phyloP scores from a whole-genome alignment of 2,113 vertebrate genomes.

The Willisornis vidua region DNA sequence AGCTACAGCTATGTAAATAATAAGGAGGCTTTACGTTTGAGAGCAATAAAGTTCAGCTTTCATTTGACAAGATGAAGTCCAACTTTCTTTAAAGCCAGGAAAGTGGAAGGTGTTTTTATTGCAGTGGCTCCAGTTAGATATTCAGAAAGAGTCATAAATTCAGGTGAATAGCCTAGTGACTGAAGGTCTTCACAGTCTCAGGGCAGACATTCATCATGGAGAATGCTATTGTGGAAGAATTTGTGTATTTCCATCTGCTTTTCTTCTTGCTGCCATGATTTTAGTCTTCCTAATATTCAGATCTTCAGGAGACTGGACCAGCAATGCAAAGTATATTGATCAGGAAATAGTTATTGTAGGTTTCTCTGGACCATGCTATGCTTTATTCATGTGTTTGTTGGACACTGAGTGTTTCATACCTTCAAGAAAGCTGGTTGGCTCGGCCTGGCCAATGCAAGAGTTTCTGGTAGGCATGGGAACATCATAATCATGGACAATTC shows the following conservation, averaged over 20 bases:
- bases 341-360: background rate
- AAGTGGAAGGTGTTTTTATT: background rate
- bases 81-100: background rate
- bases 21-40: background rate
- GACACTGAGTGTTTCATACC: background rate
- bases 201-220: background rate
- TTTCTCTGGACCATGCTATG: background rate
- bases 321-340: background rate
- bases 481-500: background rate
- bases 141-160: background rate
- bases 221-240: background rate
- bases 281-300: background rate
- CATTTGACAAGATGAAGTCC: background rate
- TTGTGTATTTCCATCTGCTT: background rate
- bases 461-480: background rate
- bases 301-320: background rate
- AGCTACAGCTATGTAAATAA: background rate
- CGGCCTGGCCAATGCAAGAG: background rate
- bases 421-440: background rate
- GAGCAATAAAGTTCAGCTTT: background rate
- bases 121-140: background rate
- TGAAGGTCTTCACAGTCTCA: background rate
- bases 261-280: background rate
- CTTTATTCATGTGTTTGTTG: background rate
- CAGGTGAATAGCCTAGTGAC: background rate